Conservation (phyloP, 2,797 vertebrate genomes). For the Nyctalus aviator region DNA sequence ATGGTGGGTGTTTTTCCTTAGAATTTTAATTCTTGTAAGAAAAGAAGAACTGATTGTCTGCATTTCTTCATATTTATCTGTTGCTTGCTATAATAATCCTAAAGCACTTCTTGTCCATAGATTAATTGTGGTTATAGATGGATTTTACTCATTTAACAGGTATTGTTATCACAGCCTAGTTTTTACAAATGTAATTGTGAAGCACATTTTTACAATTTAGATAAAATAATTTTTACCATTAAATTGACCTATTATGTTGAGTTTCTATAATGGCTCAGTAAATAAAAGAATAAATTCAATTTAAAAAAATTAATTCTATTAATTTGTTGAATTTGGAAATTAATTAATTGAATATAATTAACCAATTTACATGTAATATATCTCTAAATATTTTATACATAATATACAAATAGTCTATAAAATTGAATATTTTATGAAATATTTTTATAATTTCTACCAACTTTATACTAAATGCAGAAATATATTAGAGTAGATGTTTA, state of each 20-base stretch:
- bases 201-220: not conserved
- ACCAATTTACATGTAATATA: not conserved
- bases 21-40: not conserved
- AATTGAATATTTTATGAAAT: not conserved
- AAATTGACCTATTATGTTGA: not conserved
- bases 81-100: not conserved
- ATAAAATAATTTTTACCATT: constrained; percentile 4
- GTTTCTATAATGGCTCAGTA: not conserved
- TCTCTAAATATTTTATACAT: not conserved
- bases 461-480: not conserved
- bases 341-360: not conserved
- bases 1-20: not conserved
- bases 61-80: not conserved
- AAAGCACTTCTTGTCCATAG: not conserved
- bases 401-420: not conserved
- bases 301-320: not conserved
- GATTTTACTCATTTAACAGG: not conserved
- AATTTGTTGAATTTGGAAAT: not conserved
- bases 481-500: not conserved
- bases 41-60: not conserved
- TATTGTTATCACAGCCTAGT: not conserved
- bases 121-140: not conserved
- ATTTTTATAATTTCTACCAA: not conserved
- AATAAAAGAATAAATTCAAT: not conserved
- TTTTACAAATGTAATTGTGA: constrained; percentile 3